Base-by-base conservation (phyloP, 2,888 invertebrate species). In the Trichacis sp. region DNA sequence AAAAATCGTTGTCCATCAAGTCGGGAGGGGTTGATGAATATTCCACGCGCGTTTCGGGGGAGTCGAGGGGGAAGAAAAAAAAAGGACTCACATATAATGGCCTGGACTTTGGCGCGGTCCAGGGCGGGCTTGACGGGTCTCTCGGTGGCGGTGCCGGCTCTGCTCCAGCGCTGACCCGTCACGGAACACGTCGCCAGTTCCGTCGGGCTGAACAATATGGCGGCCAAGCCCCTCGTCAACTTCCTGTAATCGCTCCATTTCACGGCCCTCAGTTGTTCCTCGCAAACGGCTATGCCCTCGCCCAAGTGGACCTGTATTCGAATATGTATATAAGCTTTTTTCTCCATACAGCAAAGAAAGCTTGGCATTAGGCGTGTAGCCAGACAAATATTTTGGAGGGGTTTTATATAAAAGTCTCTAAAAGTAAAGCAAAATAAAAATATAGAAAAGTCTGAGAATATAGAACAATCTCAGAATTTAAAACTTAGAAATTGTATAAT, bases 191-290 rank as follows among this genome's bases (percentile, higher is more conserved):
- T 91, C 12, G 91, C 92, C 79, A 92, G 85, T 83, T 92, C 92
- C 68, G 90, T 89, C 8, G 91, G 91, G 73, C 91, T 90, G 84
- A 92, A 92, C 70, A 92, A 81, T 72, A 91, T 91, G n/a, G 91
- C 91, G 14, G 92, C 92, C 76, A 92, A 83, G 43, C 91, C 91
- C 36, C 92, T 87, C 48, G 92, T 92, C 83, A 92, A 86, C 83
- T 92, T 92, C 69, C 91, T 85, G 76, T 91, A 92, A 85, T 92
- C 91, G 64, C 89, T 91, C 91, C 91, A 91, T 81, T 92, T 92
- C 20, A 91, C 90, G 53, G 90, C 89, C 57, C 90, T 87, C 62
- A 92, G 84, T 78, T 91, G 87, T 78, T 91, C 91, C 78, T 91
- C 91, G 79, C 89, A 89, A 57, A 92, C 89, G 83, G 91, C 90